Evolutionary conservation across 2,888 invertebrate species (phyloP).

Genomic region (Drosophila mimetica): DNA sequence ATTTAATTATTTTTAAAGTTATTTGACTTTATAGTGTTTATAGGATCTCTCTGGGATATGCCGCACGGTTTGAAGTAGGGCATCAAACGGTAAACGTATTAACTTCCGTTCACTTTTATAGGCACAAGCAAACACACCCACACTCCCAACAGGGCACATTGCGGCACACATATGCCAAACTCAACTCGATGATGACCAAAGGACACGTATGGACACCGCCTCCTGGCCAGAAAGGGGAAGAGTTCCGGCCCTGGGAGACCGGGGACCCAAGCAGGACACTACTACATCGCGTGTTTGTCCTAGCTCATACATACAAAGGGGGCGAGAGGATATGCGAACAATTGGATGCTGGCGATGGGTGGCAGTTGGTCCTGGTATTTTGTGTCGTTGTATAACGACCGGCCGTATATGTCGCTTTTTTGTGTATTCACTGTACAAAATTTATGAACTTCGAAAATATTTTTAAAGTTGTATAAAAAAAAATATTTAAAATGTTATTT

Average conservation of each 20-base stretch:
- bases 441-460: background rate
- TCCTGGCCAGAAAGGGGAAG: constrained; percentile 22
- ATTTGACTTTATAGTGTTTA: no score
- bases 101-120: constrained; percentile 78
- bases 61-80: constrained; percentile 3
- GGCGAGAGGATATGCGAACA: constrained; percentile 9
- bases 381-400: constrained; percentile 29
- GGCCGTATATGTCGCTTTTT: background rate
- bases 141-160: background rate
- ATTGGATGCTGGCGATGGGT: constrained; percentile 28
- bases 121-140: constrained; percentile 46
- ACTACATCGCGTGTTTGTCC: constrained; percentile 36
- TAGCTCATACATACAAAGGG: constrained; percentile 21
- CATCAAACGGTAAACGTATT: constrained; percentile 71
- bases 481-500: background rate
- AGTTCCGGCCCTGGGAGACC: constrained; percentile 28
- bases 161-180: constrained; percentile 42
- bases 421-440: constrained; percentile 6
- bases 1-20: no score
- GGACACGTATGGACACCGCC: constrained; percentile 33
- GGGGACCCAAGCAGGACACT: constrained; percentile 50
- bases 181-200: constrained; percentile 51
- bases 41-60: background rate
- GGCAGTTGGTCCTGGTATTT: constrained; percentile 14
- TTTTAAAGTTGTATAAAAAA: no score